Percentiles rank a stretch among this genome's conserved stretches.
Evolutionary conservation across 1,140 invertebrate genomes (phyloP).

Genomic region (Planococcus citri): DNA sequence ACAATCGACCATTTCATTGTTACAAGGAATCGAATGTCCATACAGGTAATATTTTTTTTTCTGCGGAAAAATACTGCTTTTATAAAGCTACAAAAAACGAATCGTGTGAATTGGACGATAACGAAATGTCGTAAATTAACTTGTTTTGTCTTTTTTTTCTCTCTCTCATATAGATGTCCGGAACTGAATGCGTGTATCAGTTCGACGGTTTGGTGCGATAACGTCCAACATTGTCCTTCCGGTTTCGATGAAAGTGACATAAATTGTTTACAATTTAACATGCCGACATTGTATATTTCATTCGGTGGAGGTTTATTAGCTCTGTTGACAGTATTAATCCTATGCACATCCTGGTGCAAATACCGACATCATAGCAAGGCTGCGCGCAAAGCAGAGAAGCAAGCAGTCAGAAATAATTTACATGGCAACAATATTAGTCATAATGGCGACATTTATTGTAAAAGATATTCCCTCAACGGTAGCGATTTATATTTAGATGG

Average conservation of each 20-base stretch:
- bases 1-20: constrained; percentile 38
- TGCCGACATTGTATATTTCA: constrained; percentile 50
- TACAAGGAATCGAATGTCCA: constrained; percentile 43
- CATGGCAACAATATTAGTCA: constrained; percentile 32
- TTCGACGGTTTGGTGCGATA: constrained; percentile 58
- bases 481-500: constrained; percentile 47
- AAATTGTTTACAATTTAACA: constrained; percentile 55
- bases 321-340: constrained; percentile 40
- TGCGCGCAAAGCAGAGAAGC: constrained; percentile 33
- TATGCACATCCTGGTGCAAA: constrained; percentile 49
- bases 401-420: background rate
- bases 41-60: constrained; percentile 50
- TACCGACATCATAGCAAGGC: constrained; percentile 40
- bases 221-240: constrained; percentile 53
- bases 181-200: constrained; percentile 71
- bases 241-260: constrained; percentile 56
- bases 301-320: constrained; percentile 44
- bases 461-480: constrained; percentile 29
- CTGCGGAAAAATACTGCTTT: background rate
- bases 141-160: constrained; percentile 22
- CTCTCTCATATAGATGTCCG: constrained; percentile 48
- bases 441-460: constrained; percentile 33
- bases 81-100: too few relatives aligned
- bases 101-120: too few relatives aligned
- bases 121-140: too few relatives aligned